Evolutionary conservation across 2,797 vertebrate species (phyloP), one percentile per base, ranked within the genome.

Genomic region (Pseudochaenichthys georgianus): DNA sequence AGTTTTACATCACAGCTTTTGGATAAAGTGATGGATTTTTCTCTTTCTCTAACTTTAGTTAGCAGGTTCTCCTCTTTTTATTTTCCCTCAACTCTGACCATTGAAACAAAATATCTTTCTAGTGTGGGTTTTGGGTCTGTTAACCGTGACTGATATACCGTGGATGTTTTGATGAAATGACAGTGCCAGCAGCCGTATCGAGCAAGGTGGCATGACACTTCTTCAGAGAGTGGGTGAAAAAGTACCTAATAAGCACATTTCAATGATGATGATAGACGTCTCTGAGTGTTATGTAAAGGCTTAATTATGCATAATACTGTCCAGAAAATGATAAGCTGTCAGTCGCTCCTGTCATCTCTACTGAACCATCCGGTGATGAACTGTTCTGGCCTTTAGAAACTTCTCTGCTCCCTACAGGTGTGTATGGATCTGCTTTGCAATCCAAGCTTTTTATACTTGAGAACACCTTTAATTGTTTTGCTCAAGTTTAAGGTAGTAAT

Each of bases 271-370:
- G 61, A 82, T 76, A 50, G 81, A 87, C 72, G 73, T 57, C 53
- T 73, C 64, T 72, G 77, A 87, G 78, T 85, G 74, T 81, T 87
- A 67, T 50, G 53, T 78, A 86, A 89, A 84, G 80, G 84, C 75
- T 80, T 84, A 90, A 93, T 93, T 90, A 92, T 83, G 83, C 89
- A 84, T 81, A 73, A 72, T 82, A 69, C 65, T 48, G 52, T 28
- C 17, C 43, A 53, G 57, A 80, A 90, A 93, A 94, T 93, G 61
- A 90, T n/a, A 90, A 78, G 84, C 74, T 93, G 91, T 88, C 87
- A 75, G 34, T 75, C 52, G n/a, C 78, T 72, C 46, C 70, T 79
- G 83, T 81, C 81, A 77, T 82, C 75, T 84, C 63, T 50, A 28
- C 83, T 85, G 77, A 91, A 90, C 84, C 80, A 81, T 86, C 83